Evolutionary conservation across 1,140 invertebrate species (phyloP).

Genomic region (Pogonomyrmex barbatus): DNA sequence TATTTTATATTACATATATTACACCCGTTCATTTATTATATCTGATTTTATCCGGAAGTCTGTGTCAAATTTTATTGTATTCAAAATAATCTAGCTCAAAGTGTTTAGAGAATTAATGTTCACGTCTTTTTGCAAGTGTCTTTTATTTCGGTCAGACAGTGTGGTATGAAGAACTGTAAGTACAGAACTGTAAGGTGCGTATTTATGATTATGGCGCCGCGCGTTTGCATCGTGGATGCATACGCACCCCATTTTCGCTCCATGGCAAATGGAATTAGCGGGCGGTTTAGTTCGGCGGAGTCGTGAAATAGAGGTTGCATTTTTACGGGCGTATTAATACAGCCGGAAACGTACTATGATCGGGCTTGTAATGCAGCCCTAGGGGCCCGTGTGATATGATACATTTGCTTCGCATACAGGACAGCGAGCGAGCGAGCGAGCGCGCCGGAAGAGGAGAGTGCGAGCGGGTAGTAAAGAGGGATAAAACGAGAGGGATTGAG

Average conservation of each 20-base stretch:
- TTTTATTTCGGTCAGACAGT: not conserved
- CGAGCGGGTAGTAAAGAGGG: conserved; percentile 52
- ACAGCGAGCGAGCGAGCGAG: conserved; percentile 62
- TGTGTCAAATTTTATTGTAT: not conserved
- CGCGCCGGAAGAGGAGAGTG: conserved; percentile 61
- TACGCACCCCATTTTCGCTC: conserved; percentile 57
- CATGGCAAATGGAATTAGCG: conserved; percentile 80
- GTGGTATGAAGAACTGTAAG: not conserved
- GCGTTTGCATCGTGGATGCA: conserved; percentile 34
- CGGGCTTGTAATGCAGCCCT: conserved; percentile 83
- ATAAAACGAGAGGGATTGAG: conserved; percentile 43
- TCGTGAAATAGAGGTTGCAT: conserved; percentile 77
- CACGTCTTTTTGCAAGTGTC: not conserved
- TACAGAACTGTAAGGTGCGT: conserved; percentile 17
- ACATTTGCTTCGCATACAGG: conserved; percentile 81
- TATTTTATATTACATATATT: not conserved
- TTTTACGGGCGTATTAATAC: conserved; percentile 82
- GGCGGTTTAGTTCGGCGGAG: conserved; percentile 75
- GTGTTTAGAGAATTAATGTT: not conserved
- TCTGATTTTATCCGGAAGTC: not conserved
- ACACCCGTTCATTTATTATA: not conserved
- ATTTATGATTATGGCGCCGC: conserved; percentile 14
- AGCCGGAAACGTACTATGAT: conserved; percentile 81
- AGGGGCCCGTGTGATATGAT: conserved; percentile 82
- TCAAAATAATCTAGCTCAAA: not conserved